Conservation (phyloP, 1,140 invertebrate genomes). For the Linepithema humile region DNA sequence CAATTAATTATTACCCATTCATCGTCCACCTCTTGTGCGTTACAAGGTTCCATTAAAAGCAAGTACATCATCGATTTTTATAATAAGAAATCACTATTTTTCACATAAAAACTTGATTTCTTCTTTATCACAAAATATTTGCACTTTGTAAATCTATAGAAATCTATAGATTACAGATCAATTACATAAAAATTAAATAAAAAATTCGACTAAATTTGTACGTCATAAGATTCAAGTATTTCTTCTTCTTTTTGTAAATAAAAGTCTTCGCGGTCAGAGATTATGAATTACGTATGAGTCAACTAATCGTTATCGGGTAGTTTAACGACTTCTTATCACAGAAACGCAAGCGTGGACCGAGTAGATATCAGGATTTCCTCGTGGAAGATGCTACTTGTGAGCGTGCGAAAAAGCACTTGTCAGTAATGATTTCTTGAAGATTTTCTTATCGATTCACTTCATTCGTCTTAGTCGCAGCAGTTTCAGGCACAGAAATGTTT, state of each 20-base stretch:
- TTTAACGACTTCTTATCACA: constrained; percentile 19
- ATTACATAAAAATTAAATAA: neutral
- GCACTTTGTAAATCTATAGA: neutral
- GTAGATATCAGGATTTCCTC: neutral
- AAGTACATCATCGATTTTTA: neutral
- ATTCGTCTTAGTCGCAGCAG: too few relatives aligned
- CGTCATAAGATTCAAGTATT: neutral
- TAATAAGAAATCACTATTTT: neutral
- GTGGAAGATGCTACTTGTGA: neutral
- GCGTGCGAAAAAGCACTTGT: neutral
- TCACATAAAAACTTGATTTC: neutral
- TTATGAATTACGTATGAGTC: neutral
- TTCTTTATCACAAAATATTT: neutral
- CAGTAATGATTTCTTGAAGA: neutral
- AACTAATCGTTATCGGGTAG: constrained; percentile 11
- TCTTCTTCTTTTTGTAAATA: neutral
- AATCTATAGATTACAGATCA: neutral
- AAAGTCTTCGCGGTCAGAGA: neutral
- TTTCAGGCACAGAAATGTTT: too few relatives aligned
- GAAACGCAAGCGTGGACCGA: neutral
- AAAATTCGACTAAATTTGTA: neutral
- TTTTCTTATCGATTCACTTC: neutral
- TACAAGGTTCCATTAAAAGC: neutral
- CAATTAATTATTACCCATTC: constrained; percentile 59
- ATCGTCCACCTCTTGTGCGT: neutral